Base-by-base conservation (phyloP, 2,113 vertebrate species). In the Marmota monax region DNA sequence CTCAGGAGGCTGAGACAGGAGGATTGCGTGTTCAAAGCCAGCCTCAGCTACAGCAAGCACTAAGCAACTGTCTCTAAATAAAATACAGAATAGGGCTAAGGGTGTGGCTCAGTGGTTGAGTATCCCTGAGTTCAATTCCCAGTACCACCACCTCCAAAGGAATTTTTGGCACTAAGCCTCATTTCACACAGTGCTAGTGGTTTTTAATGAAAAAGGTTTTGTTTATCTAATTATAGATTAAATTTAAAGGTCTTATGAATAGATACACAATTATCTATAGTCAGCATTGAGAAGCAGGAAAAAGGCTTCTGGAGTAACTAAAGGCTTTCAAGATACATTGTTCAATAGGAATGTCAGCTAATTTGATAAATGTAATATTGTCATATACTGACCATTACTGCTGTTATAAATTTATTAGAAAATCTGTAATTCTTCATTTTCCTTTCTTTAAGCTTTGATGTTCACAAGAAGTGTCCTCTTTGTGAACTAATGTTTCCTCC, bases 401-500 rank as follows among this genome's bases (percentile, higher is more conserved):
- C 16, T 93, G 11, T 69, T 83, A 69, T 5, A 76, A 48, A 29
- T 82, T 90, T 91, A 82, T 27, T 84, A 95, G 92, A 74, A 97
- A 84, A 77, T 78, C 45, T 4, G 10, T 97, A 96, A 96, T 93
- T 69, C 45, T 96, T 73, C 83, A 25, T 95, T 92, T 72, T 83
- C 88, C 69, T 97, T 90, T 69, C 0, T 95, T 97, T 51, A 93
- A 99, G 99, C 98, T 99, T 99, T 97, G 99, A 99, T 37, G 98
- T 99, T 98, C 99, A 99, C 95, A 99, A 99, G 98, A 99, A 99
- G 4, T 99, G 99, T 97, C 99, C 99, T 1, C 99, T 99, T 37
- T 99, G 99, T 0, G 99, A 99, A 77, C 98, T 99, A 96, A 99
- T 99, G 99, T 99, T 99, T 97, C 99, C 99, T 4, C 99, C 99